These are phyloP conservation scores for Solea solea DNA, from an alignment of 2,113 vertebrate species.

Conservation along the genomic window DNA sequence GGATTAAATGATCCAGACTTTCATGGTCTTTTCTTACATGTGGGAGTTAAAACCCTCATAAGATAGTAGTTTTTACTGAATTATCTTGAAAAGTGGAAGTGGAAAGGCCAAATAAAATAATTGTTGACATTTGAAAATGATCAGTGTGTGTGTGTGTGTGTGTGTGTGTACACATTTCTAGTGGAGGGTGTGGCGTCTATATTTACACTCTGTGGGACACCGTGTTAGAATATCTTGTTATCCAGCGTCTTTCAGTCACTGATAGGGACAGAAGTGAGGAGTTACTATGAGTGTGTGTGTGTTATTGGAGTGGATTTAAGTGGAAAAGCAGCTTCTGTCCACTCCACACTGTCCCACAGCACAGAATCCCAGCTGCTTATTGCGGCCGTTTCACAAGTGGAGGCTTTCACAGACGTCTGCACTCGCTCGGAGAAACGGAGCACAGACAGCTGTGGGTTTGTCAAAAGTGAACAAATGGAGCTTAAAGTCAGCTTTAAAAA, in stretches of 20 bases:
- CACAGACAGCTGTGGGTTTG: constrained; percentile 15
- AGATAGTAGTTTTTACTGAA: neutral
- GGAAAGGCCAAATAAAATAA: neutral
- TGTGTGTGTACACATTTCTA: constrained; percentile 17
- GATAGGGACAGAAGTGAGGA: constrained; percentile 44
- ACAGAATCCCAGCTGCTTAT: constrained; percentile 15
- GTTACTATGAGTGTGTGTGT: neutral
- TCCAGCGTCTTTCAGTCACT: constrained; percentile 50
- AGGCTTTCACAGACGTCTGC: constrained; percentile 24
- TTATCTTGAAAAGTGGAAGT: neutral
- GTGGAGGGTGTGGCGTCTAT: constrained; percentile 60
- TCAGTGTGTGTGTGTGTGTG: neutral
- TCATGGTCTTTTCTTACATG: neutral
- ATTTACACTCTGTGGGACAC: constrained; percentile 62
- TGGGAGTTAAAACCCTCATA: neutral
- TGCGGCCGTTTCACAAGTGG: neutral
- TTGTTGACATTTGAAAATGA: no score
- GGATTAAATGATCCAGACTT: constrained; percentile 16
- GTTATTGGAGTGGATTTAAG: neutral
- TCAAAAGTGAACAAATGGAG: neutral
- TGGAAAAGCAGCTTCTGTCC: neutral
- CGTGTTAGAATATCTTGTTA: constrained; percentile 62
- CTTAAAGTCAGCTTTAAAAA: neutral
- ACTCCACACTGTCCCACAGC: constrained; percentile 18
- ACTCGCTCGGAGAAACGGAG: neutral